These are phyloP conservation scores for Halichondria panicea DNA, from an alignment of 37 sponge, comb jelly and placozoan genomes.

Conservation along the genomic window DNA sequence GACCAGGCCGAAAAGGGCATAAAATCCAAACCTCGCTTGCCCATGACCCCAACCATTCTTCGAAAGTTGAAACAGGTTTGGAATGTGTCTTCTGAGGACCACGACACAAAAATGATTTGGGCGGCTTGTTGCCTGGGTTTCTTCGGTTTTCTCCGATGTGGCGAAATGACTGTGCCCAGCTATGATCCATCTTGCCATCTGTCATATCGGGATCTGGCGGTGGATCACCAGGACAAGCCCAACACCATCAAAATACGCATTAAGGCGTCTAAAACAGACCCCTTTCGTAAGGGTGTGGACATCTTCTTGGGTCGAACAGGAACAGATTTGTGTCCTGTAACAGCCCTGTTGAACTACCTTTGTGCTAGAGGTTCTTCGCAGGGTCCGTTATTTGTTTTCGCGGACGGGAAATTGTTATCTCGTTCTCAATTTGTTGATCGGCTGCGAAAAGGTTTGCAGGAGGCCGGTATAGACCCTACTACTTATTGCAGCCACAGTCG, in stretches of 20 bases:
- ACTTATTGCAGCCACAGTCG: constrained; percentile 25
- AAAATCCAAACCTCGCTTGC: not conserved
- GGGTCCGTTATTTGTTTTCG: constrained; percentile 9
- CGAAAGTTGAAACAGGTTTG: not conserved
- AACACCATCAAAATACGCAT: not conserved
- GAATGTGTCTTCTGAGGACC: not conserved
- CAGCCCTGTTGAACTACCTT: constrained; percentile 16
- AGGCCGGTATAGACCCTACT: constrained; percentile 13
- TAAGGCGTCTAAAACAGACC: constrained; percentile 29
- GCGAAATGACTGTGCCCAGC: constrained; percentile 16
- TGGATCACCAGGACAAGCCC: constrained; percentile 1
- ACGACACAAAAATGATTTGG: constrained; percentile 26
- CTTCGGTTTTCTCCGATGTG: constrained; percentile 15
- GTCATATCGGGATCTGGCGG: constrained; percentile 8
- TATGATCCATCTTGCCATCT: constrained; percentile 24
- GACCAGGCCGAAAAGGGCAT: constrained; percentile 1
- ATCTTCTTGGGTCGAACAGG: constrained; percentile 13
- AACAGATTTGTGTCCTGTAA: constrained; percentile 19
- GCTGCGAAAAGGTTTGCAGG: not conserved
- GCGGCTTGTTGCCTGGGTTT: constrained; percentile 34
- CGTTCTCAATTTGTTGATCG: constrained; percentile 1
- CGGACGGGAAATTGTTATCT: constrained; percentile 1
- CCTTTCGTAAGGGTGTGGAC: constrained; percentile 16
- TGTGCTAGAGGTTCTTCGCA: not conserved
- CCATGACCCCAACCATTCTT: constrained; percentile 16